Evolutionary conservation across 2,888 invertebrate genomes (phyloP), one percentile per base, ranked within the genome.

Genomic region (Yponomeuta cagnagella): DNA sequence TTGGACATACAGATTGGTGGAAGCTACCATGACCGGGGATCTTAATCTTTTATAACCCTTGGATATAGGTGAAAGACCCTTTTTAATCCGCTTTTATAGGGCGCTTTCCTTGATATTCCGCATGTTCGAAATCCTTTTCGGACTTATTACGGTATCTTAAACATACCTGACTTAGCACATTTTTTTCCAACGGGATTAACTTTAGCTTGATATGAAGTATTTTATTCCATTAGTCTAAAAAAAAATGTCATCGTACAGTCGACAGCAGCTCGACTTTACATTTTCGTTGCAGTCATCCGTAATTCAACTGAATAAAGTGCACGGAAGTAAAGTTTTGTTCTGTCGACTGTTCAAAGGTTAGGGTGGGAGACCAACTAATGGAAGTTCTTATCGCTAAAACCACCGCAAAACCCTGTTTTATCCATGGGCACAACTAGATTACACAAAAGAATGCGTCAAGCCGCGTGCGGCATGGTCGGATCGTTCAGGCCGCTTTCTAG

Each of bases 401-500:
- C 12, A 4, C 23, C 23, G 52, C 2, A 12, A 12, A 9, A 52
- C 2, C 8, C 12, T 9, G 12, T 58, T 58, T 15, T 58, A 4
- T 4, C 52, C 15, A 15, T 3, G 12, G 15, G 52, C 52, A 58
- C 3, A 58, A 58, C 52, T 58, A 58, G 52, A 58, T 58, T 58
- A 58, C 82, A 80, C 81, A 77, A 83, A 87, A 84, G 89, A 89
- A 88, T 89, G 87, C 83, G 87, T 81, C 78, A 81, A 79, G 81
- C 79, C 78, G 78, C 77, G 80, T 83, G 80, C 77, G 81, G 80
- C 77, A 81, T 82, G 82, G 80, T 80, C 79, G 83, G 80, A 80
- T 76, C 80, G 68, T 48, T 58, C 76, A 78, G 79, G 78, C 85
- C 86, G 90, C 91, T 90, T 90, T 90, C 91, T 90, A 90, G 81